A percentile compares a stretch with the other conserved stretches of the same genome.
These are phyloP conservation scores for Drosophila nigromelanica DNA, from an alignment of 1,140 invertebrate species.

Conservation along the genomic window DNA sequence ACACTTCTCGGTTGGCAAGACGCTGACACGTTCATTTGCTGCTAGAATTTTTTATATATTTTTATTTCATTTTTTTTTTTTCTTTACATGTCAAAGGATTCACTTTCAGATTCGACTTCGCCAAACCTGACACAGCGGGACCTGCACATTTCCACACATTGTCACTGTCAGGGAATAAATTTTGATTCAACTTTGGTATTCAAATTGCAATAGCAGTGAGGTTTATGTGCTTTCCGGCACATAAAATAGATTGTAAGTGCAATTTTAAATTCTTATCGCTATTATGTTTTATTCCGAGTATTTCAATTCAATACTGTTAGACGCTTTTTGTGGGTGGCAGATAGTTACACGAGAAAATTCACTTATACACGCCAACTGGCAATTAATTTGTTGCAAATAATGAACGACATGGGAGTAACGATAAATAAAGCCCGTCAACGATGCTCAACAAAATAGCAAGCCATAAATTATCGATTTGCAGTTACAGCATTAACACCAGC, in stretches of 20 bases:
- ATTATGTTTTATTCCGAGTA: too few relatives aligned
- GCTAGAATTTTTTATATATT: too few relatives aligned
- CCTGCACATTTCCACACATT: conserved; percentile 21
- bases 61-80: not conserved
- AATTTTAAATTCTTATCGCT: conserved; percentile 1
- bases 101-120: not conserved
- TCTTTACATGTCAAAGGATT: conserved; percentile 7
- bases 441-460: conserved; percentile 14
- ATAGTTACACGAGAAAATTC: conserved; percentile 13
- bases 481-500: conserved; percentile 7
- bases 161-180: not conserved
- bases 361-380: conserved; percentile 6
- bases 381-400: conserved; percentile 11
- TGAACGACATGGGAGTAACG: conserved; percentile 5
- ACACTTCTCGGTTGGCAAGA: conserved; percentile 6
- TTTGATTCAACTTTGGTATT: not conserved
- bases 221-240: not conserved
- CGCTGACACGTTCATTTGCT: conserved; percentile 3
- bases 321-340: not conserved
- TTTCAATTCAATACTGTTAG: not conserved
- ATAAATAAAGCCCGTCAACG: conserved; percentile 29
- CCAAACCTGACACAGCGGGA: conserved; percentile 6
- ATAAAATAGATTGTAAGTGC: not conserved
- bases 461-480: conserved; percentile 30
- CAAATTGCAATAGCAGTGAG: not conserved